Evolutionary conservation across 2,113 vertebrate species (phyloP), one percentile per base, ranked within the genome.

Genomic region (Cyphomyrus plagiostoma): DNA sequence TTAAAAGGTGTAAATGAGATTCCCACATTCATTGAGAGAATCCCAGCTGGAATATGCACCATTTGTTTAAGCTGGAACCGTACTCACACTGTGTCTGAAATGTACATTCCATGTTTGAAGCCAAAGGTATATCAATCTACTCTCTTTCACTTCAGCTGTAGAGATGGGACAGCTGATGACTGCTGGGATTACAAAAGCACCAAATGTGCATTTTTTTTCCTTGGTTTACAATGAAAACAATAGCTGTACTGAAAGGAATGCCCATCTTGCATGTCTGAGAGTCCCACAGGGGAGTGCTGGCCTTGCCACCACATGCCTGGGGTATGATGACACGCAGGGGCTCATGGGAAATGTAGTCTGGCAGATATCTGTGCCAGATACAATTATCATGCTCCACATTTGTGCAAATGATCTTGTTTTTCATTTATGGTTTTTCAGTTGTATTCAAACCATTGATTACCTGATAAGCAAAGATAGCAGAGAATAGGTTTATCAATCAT

Each of bases 31-130:
- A 17, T 35, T 17, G 74, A 80, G 35, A 77, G 74, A 80, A 35
- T 42, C 30, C 35, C 74, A 42, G 74, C 6, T 6, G 30, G 15
- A 80, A 42, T 42, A 19, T 17, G 74, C 13, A 8, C 4, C 35
- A 6, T 42, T 39, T 80, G 13, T 80, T 80, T 87, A 50, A 21
- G 30, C 49, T 53, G 49, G 49, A 53, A 13, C 30, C 15, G 15
- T 42, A 42, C 74, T 19, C 42, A 80, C 86, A 87, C 86, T 52
- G 86, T 87, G 86, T 87, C 30, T 39, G 86, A 49, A 56, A 87
- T 56, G 50, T 56, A 87, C 26, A 42, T 58, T 53, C 52, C 49
- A 19, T 19, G 23, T 87, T 26, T 35, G 39, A 58, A 21, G 35
- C 74, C 74, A 39, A 80, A 80, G 35, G 4, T 30, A 80, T 15